These are phyloP conservation scores for Tipula helvola DNA, from an alignment of 2,888 invertebrate species.

Conservation along the genomic window DNA sequence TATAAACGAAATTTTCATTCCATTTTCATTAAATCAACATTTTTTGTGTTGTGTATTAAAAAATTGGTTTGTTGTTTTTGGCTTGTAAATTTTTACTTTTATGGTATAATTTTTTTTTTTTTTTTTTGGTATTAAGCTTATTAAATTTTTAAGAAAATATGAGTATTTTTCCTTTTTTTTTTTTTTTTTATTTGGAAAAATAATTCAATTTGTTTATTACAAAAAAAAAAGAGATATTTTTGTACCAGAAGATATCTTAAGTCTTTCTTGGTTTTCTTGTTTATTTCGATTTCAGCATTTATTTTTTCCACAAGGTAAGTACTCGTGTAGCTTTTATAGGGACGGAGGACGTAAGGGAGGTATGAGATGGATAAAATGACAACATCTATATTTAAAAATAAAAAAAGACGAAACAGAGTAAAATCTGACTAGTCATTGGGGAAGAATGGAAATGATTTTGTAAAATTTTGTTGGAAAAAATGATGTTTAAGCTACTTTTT, in stretches of 20 bases:
- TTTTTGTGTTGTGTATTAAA: neutral
- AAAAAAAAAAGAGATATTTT: neutral
- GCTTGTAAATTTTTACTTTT: neutral
- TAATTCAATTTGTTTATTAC: neutral
- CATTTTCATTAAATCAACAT: neutral
- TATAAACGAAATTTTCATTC: neutral
- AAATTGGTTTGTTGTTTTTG: neutral
- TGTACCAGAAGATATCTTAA: neutral
- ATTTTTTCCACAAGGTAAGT: neutral
- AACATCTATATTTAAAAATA: neutral
- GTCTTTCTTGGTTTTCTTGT: neutral
- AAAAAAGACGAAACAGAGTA: neutral
- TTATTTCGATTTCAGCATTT: neutral
- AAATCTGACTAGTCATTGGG: neutral
- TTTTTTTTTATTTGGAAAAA: neutral
- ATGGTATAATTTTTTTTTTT: neutral
- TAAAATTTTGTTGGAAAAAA: neutral
- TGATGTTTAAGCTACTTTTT: neutral
- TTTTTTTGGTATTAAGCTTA: neutral
- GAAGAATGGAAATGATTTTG: neutral
- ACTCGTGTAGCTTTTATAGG: neutral
- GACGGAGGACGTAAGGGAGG: neutral
- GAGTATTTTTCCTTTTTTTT: neutral
- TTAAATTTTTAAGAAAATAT: neutral
- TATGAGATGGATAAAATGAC: neutral